Conservation (phyloP, 2,797 vertebrate genomes). For the Poeciliopsis infans region DNA sequence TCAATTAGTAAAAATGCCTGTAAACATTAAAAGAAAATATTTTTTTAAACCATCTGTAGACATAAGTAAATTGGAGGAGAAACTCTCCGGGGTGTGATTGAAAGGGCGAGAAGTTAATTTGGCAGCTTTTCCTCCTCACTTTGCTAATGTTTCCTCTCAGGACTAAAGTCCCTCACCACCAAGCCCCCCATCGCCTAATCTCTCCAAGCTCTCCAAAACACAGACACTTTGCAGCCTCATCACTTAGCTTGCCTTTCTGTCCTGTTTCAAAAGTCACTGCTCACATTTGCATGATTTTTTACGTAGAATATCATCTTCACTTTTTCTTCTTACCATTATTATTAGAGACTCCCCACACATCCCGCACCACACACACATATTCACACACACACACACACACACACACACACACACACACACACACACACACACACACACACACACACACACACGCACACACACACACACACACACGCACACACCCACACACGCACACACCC, state of each 20-base stretch:
- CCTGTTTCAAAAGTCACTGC: constrained; percentile 34
- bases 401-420: constrained; percentile 36
- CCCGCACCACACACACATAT: background rate
- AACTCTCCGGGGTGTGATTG: constrained; percentile 99
- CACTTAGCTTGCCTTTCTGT: constrained; percentile 59
- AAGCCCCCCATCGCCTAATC: constrained; percentile 55
- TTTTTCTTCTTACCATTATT: constrained; percentile 52
- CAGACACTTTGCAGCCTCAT: constrained; percentile 45
- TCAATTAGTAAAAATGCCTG: background rate
- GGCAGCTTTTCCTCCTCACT: constrained; percentile 98
- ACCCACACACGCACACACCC: constrained; percentile 58
- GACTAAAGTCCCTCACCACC: constrained; percentile 71
- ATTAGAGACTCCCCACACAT: background rate
- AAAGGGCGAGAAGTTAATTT: constrained; percentile 99
- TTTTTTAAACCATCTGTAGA: constrained; percentile 82
- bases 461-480: no score
- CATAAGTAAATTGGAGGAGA: constrained; percentile 90
- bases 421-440: background rate
- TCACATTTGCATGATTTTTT: constrained; percentile 58
- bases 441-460: constrained; percentile 1
- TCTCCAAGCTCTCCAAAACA: constrained; percentile 69
- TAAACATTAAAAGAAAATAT: constrained; percentile 46
- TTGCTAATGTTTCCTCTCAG: constrained; percentile 95
- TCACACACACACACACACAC: constrained; percentile 40
- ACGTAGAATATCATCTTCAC: constrained; percentile 37